Evolutionary conservation across 2,797 vertebrate genomes (phyloP), one percentile per base, ranked within the genome.

Genomic region (Anolis apletophallus): DNA sequence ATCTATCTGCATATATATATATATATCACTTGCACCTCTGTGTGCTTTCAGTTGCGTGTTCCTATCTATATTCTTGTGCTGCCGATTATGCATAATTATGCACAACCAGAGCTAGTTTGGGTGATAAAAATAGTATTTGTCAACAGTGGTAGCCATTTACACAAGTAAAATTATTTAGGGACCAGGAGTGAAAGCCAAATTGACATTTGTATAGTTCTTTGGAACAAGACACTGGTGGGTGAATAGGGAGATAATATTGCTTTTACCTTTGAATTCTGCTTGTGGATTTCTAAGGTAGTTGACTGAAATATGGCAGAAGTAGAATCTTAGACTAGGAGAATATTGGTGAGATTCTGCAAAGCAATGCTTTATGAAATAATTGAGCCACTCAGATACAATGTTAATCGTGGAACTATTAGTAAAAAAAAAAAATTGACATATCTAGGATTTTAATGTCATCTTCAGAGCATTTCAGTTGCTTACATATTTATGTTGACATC

Each of bases 81-180:
- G 29, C 17, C 46, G 52, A n/a, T 55, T 14, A 61, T 9, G 6
- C 6, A 61, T 64, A 61, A 21, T 54, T 83, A 71, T 71, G 9
- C 32, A 36, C n/a, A 59, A 54, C n/a, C 29, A 21, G 34, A 71
- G 9, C 74, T 36, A 57, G 57, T 54, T 21, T n/a, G 2, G 13
- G 75, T 52, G n/a, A 77, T 83, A 32, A 54, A 78, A 89, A 86
- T 0, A 0, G 61, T 93, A 81, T 88, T 88, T 87, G 67, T 82
- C 17, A 77, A 89, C 74, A 21, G 9, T 75, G 77, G 54, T 55
- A 59, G 79, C 80, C 46, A 68, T n/a, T 85, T 86, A 29, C 40
- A 73, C 40, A 91, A 81, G 55, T 77, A 50, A 3, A 84, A 93
- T 76, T 91, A 74, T 2, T 10, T 67, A 89, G 87, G 91, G 92